These are phyloP conservation scores for Xiphydria camelus DNA, from an alignment of 2,888 invertebrate genomes.

Conservation along the genomic window DNA sequence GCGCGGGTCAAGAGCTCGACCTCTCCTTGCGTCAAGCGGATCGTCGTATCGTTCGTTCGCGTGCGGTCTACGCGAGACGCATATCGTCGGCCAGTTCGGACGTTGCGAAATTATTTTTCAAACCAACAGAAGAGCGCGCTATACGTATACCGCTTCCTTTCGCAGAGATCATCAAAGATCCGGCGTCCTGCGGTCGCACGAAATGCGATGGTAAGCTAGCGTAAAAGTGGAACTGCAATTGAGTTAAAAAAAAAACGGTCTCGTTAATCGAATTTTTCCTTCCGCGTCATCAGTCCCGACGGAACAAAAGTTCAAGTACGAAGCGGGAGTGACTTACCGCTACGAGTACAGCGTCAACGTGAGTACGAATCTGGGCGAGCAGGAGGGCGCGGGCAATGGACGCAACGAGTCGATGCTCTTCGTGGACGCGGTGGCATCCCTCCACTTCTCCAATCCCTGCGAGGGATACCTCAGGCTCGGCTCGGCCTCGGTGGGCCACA, in stretches of 20 bases:
- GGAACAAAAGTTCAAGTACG: constrained; percentile 68
- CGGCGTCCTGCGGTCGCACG: constrained; percentile 43
- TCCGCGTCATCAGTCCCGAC: constrained; percentile 56
- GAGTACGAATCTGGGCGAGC: constrained; percentile 59
- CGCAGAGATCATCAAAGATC: constrained; percentile 44
- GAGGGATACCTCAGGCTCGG: constrained; percentile 71
- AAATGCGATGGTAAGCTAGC: constrained; percentile 46
- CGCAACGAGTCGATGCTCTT: constrained; percentile 70
- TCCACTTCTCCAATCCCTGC: constrained; percentile 72
- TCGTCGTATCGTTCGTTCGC: neutral
- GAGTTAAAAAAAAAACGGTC: neutral
- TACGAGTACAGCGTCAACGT: constrained; percentile 75
- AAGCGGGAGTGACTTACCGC: constrained; percentile 64
- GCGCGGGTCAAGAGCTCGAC: neutral
- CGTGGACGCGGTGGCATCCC: constrained; percentile 63
- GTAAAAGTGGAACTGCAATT: neutral
- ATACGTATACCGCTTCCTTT: constrained; percentile 9
- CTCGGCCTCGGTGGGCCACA: constrained; percentile 66
- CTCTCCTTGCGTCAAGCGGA: too few species aligned
- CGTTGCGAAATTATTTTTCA: neutral
- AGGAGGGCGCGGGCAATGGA: neutral
- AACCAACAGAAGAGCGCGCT: neutral
- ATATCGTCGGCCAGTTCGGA: neutral
- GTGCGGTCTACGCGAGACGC: neutral
- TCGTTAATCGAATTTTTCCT: constrained; percentile 8